Base-by-base conservation (phyloP, 2,113 vertebrate genomes). In the Gallinago undulata region DNA sequence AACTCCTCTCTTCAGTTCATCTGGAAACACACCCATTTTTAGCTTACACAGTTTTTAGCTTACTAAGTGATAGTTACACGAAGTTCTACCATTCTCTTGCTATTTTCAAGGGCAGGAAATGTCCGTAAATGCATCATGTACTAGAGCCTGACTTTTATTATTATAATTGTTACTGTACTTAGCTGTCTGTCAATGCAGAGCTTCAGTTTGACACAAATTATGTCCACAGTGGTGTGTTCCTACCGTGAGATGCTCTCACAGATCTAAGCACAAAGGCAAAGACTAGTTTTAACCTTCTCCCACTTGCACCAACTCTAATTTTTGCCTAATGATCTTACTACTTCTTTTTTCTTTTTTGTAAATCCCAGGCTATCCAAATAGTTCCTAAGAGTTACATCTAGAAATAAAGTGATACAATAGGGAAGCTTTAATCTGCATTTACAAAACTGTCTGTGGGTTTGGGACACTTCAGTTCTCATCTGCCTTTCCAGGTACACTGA, bases 121-220 rank as follows among this genome's bases (percentile, higher is more conserved):
- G 73, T 95, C 84, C 19, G 2, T 90, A 73, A 83, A 37, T 2
- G 4, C 83, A 94, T 88, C 77, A 8, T 94, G 74, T 92, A 53
- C 64, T 66, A 74, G 45, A 62, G 73, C 66, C 73, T 94, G 90
- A 86, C 86, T 95, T 96, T 97, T 96, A 76, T 95, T 90, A 92
- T 95, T 94, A 60, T 95, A 95, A 96, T 96, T 94, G 89, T 96
- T 94, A 92, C 92, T 96, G 91, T 95, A 92, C 95, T 94, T 89
- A 84, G 73, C 88, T 94, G 70, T 86, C 90, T 87, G 89, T 93
- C 87, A 96, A 76, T 93, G 93, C 66, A 89, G 92, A 72, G 80
- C 80, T 96, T 93, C 86, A 68, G 2, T 82, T 94, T 93, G 80
- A 90, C 94, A 91, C 62, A 84, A 94, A 94, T 95, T 84, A 83